Base-by-base conservation (phyloP, 2,797 vertebrate species). In the Intellagama lesueurii region DNA sequence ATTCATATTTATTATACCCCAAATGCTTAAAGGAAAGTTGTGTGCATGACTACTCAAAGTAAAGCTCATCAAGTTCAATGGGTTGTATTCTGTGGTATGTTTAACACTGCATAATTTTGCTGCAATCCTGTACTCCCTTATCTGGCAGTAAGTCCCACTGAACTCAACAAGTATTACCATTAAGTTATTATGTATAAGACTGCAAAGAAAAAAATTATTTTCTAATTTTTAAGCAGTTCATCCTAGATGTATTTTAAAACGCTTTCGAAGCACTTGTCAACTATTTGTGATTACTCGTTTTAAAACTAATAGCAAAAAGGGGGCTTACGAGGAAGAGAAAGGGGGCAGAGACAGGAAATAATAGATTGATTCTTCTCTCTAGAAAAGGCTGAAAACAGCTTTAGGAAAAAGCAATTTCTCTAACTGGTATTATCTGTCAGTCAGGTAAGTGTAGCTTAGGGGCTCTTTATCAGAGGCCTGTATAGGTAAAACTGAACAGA, bases 401-500 rank as follows among this genome's bases (percentile, higher is more conserved):
- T 35, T 28, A n/a, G 28, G 86, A 90, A 89, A 72, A 2, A 28
- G 19, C 83, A 72, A 32, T 2, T 89, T 47, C 88, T 30, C 14
- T 49, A 85, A 75, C 11, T 78, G n/a, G 52, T 0, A 1, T 52
- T 69, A 85, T 69, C 49, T 75, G 49, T 47, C 80, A 75, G 7
- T 0, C 1, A 3, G 79, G 75, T 44, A 91, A 68, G 80, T 70
- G 80, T 26, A 78, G 60, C 70, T 80, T 26, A 56, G 30, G 76
- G 44, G 12, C 69, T n/a, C 49, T 87, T 87, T 35, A 60, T 69
- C 11, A 1, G 32, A 79, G 2, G 4, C 76, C 44, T 49, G 40
- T 86, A 72, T 49, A 44, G 88, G 60, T 40, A 85, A 76, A 89
- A 79, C 32, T 89, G 86, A 68, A 82, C 19, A 82, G 64, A 69